Conservation (phyloP, 2,797 vertebrate species). For the Macrochelys suwanniensis region DNA sequence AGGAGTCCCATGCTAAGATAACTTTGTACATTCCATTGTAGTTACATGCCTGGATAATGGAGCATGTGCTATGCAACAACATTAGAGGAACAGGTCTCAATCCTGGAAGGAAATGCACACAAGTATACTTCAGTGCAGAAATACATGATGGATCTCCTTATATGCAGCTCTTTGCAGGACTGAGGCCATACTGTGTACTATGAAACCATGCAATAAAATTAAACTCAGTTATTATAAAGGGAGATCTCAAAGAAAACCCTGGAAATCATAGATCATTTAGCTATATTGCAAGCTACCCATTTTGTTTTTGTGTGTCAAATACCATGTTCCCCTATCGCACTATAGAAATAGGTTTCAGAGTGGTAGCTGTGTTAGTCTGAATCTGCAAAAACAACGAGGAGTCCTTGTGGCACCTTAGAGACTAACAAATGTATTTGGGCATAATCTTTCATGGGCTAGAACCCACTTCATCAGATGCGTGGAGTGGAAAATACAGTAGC, state of each 20-base stretch:
- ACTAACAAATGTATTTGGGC: no score
- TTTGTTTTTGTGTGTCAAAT: not conserved
- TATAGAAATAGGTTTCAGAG: not conserved
- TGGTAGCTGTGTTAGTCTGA: no score
- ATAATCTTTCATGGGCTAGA: no score
- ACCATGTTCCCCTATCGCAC: not conserved
- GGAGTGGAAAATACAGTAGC: no score
- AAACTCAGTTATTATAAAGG: not conserved
- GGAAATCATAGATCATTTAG: not conserved
- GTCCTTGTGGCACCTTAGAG: no score
- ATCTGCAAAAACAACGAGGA: no score
- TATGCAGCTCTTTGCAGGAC: accelerated
- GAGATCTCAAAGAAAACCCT: not conserved
- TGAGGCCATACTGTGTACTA: not conserved
- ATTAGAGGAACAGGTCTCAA: not conserved
- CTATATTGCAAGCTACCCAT: not conserved
- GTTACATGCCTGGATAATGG: not conserved
- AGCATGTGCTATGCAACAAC: not conserved
- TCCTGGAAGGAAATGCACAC: not conserved
- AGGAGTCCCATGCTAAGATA: not conserved
- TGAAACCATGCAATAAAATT: no score
- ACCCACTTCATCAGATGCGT: no score
- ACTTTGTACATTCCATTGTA: accelerated
- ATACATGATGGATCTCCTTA: not conserved
- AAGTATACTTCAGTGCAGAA: not conserved